Conservation (phyloP, 2,113 vertebrate species). For the Furnarius figulus region DNA sequence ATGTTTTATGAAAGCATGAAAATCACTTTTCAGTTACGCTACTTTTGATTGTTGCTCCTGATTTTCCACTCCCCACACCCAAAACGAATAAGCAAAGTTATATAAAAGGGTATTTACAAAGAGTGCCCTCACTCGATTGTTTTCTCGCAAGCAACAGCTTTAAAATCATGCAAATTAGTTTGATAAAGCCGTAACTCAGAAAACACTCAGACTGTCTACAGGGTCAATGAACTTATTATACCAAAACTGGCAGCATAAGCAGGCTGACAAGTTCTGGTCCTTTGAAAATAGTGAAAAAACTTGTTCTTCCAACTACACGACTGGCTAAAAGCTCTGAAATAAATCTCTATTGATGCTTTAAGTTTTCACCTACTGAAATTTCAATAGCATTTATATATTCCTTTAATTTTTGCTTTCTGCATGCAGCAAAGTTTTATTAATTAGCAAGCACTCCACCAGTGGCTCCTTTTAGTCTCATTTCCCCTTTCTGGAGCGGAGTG, state of each 20-base stretch:
- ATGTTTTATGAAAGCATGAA: neutral
- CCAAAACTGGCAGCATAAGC: slow-evolving; percentile 5
- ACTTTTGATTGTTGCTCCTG: neutral
- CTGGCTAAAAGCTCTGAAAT: neutral
- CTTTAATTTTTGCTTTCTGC: slow-evolving; percentile 22
- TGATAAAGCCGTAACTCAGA: slow-evolving; percentile 40
- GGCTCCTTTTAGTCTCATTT: slow-evolving; percentile 61
- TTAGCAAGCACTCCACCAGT: slow-evolving; percentile 51
- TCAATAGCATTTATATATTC: neutral
- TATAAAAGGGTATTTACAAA: slow-evolving; percentile 24
- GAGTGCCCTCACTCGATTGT: neutral
- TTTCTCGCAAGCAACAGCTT: slow-evolving; percentile 47
- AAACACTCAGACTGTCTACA: slow-evolving; percentile 30
- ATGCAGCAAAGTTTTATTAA: slow-evolving; percentile 62
- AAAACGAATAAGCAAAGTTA: neutral
- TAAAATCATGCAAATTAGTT: slow-evolving; percentile 63
- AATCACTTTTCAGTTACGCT: neutral
- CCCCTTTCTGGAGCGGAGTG: slow-evolving; percentile 50
- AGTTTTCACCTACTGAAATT: neutral
- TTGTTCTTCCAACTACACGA: neutral
- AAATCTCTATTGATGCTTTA: neutral
- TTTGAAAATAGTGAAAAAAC: slow-evolving; percentile 9
- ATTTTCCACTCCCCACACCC: neutral
- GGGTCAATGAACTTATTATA: slow-evolving; percentile 40
- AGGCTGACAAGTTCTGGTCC: neutral